A percentile compares a stretch with the other conserved stretches of the same genome.
These are phyloP conservation scores for Cydia fagiglandana DNA, from an alignment of 1,140 invertebrate genomes.

Conservation along the genomic window DNA sequence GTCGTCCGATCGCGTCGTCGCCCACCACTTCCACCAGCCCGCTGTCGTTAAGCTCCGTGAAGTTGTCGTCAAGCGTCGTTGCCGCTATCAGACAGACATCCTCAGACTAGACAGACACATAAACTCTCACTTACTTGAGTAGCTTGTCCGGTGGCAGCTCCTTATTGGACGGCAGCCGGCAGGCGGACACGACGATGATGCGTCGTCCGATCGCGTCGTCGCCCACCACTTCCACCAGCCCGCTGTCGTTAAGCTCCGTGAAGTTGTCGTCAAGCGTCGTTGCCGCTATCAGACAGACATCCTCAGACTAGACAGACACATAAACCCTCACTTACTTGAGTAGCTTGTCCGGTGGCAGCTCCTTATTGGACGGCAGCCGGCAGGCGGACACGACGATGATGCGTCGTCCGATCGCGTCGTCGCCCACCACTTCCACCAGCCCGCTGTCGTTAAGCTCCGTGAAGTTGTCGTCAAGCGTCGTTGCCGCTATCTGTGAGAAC, in stretches of 20 bases:
- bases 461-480: slow-evolving; percentile 54
- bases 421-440: slow-evolving; percentile 94
- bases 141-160: slow-evolving; percentile 91
- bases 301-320: too few relatives aligned
- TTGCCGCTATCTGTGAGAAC: slow-evolving; percentile 45
- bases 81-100: too few relatives aligned
- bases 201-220: slow-evolving; percentile 95
- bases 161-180: slow-evolving; percentile 93
- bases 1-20: slow-evolving; percentile 93
- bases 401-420: slow-evolving; percentile 93
- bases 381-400: slow-evolving; percentile 97
- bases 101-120: too few relatives aligned
- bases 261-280: slow-evolving; percentile 55
- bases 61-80: slow-evolving; percentile 52
- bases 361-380: slow-evolving; percentile 92
- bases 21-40: slow-evolving; percentile 95
- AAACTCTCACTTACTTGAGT: slow-evolving; percentile 83
- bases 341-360: slow-evolving; percentile 90
- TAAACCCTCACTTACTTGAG: slow-evolving; percentile 84
- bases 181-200: slow-evolving; percentile 97
- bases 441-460: slow-evolving; percentile 90
- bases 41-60: slow-evolving; percentile 87
- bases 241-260: slow-evolving; percentile 88
- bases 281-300: slow-evolving; percentile 55
- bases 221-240: slow-evolving; percentile 94